Evolutionary conservation across 2,113 vertebrate species (phyloP), one percentile per base, ranked within the genome.

Genomic region (Steatornis caripensis): DNA sequence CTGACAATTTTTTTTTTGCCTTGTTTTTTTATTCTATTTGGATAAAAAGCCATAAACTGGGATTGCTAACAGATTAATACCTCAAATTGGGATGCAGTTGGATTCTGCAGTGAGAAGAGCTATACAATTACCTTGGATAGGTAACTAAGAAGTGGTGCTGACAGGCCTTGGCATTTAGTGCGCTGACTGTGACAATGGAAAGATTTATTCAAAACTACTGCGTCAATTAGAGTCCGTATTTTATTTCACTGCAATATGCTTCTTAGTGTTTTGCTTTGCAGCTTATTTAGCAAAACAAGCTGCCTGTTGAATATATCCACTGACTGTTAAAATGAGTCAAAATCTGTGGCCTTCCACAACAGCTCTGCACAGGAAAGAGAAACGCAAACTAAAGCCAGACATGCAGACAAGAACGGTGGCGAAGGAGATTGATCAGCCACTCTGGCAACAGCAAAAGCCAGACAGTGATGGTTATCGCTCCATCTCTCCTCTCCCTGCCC

Each of bases 121-220:
- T 89, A 30, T 77, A 51, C 82, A 87, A 84, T 95, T 96, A 94
- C 94, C 84, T 92, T 90, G 89, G 87, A 57, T 87, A 97, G 94
- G 95, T 97, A 96, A 72, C 84, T 93, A 90, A 94, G 87, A 97
- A 95, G 58, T 61, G 57, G 70, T 91, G 95, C 66, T 95, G 89
- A 97, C 90, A 97, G 94, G 81, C 77, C 45, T 93, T 97, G 91
- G 97, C 91, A 89, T 87, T 95, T 92, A 79, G 45, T 23, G 27
- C 9, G 5, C 70, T 87, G 90, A 87, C 77, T 79, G 61, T 94
- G 70, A 96, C 89, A 95, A 87, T 45, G 91, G 96, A 97, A 95
- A 96, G 89, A 95, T 91, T 97, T 96, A 96, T 96, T 95, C 84
- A 95, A 87, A 96, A 94, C 58, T 95, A 76, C 89, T 76, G 61